Conservation (phyloP, 64 coral and sea anemone species). For the Dendrophyllia cribrosa region DNA sequence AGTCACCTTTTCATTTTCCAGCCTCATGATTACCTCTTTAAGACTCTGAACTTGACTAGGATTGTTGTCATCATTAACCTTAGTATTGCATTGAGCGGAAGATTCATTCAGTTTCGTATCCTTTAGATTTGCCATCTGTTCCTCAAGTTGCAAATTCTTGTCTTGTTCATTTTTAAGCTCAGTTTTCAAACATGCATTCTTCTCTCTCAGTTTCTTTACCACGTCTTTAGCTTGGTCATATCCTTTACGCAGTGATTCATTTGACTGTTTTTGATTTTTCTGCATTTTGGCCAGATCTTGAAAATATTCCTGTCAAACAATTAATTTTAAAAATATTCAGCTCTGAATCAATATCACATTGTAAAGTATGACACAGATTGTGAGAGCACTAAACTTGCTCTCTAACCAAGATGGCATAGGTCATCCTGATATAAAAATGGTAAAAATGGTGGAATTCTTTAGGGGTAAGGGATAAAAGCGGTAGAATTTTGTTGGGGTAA, state of each 20-base stretch:
- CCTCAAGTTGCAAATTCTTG: slow-evolving; percentile 31
- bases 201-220: slow-evolving; percentile 41
- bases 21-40: neutral
- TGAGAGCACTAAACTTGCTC: no score
- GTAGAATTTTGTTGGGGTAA: no score
- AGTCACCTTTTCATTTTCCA: slow-evolving; percentile 21
- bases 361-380: no score
- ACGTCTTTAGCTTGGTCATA: slow-evolving; percentile 61
- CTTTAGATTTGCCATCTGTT: neutral
- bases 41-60: neutral
- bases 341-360: no score
- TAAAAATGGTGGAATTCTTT: no score
- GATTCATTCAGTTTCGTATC: neutral
- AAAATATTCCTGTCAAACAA: slow-evolving; percentile 40
- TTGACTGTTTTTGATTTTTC: slow-evolving; percentile 19
- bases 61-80: neutral
- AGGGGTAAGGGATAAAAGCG: no score
- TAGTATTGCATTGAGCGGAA: neutral
- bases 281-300: slow-evolving; percentile 51
- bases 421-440: no score
- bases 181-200: slow-evolving; percentile 48
- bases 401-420: no score
- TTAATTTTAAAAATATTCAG: neutral
- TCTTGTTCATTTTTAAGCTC: slow-evolving; percentile 40
- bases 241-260: slow-evolving; percentile 47